Base-by-base conservation (phyloP, 2,797 vertebrate species). In the Megalops cyprinoides region DNA sequence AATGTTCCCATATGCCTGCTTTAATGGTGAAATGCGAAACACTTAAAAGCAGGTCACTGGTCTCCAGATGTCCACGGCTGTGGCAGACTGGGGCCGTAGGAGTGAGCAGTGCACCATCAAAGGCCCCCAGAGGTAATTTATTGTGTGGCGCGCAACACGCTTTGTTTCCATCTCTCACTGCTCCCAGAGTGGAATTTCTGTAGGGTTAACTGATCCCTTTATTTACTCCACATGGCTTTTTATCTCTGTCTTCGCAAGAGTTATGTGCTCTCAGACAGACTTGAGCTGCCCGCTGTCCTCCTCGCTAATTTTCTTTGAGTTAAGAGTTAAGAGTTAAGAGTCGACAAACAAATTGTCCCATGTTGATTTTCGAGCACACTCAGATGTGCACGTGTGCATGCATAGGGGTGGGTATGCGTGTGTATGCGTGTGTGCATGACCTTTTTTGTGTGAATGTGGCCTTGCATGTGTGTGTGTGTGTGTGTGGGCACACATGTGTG, bases 81-180 rank as follows among this genome's bases (percentile, higher is more conserved):
- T 56, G 55, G 53, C 12, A 56, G 25, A 15, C 31, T n/a, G 51
- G 18, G 37, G 37, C 51, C 4, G 53, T 44, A 77, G 76, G 37
- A 44, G 76, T 28, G 51, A 51, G 10, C 4, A 7, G 37, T 34
- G 37, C 10, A 53, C 37, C 76, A 60, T 77, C 76, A 77, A 56
- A 77, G 53, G 55, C 53, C 23, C 34, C 37, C 51, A 6, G 53
- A 58, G 55, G 20, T 56, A n/a, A 77, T 77, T 77, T 77, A 77
- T 28, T 44, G 76, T 42, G 55, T 53, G 76, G 53, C 20, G 76
- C 39, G 76, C 76, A n/a, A 60, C 15, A 3, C 53, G n/a, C 37
- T 77, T 25, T 60, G 44, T 77, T 60, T 77, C 51, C 55, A 42
- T 37, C 76, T 37, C 49, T 60, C 76, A 20, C 48, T 37, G 55